Conservation (phyloP, 2,797 vertebrate species). For the Cirrhinus mrigala region DNA sequence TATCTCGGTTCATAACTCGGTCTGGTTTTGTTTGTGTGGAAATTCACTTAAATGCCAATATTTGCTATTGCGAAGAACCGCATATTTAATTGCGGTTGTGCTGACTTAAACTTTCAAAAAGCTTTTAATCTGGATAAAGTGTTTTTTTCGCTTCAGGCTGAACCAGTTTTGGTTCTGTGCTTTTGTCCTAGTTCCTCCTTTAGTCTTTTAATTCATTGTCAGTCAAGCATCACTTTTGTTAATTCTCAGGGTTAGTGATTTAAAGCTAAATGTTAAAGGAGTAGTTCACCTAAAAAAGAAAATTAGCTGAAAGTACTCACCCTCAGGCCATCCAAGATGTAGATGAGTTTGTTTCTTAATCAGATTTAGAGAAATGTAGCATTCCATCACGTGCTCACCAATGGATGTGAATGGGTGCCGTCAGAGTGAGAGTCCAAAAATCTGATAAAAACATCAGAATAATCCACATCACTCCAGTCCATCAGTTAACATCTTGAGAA, state of each 20-base stretch:
- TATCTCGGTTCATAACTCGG: not conserved
- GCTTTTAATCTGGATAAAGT: not conserved
- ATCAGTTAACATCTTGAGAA: not conserved
- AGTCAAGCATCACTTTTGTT: not conserved
- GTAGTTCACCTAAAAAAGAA: not conserved
- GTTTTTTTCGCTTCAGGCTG: not conserved
- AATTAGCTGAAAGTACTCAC: not conserved
- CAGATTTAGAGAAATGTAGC: not conserved
- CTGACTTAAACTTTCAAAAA: not conserved
- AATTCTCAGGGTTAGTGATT: not conserved
- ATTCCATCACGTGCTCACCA: not conserved
- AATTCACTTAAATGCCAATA: not conserved
- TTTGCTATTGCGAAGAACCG: not conserved
- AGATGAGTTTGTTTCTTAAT: not conserved
- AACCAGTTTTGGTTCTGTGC: not conserved
- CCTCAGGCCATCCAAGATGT: not conserved
- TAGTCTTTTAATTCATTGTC: not conserved
- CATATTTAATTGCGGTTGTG: not conserved
- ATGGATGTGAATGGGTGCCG: no score
- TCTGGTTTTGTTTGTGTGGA: not conserved
- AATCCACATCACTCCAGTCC: not conserved
- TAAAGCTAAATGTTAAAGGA: not conserved
- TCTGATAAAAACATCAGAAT: not conserved
- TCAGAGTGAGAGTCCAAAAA: not conserved
- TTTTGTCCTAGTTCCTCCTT: slow-evolving; percentile 1